Evolutionary conservation across 2,888 invertebrate species (phyloP).

Genomic region (Aromia moschata): DNA sequence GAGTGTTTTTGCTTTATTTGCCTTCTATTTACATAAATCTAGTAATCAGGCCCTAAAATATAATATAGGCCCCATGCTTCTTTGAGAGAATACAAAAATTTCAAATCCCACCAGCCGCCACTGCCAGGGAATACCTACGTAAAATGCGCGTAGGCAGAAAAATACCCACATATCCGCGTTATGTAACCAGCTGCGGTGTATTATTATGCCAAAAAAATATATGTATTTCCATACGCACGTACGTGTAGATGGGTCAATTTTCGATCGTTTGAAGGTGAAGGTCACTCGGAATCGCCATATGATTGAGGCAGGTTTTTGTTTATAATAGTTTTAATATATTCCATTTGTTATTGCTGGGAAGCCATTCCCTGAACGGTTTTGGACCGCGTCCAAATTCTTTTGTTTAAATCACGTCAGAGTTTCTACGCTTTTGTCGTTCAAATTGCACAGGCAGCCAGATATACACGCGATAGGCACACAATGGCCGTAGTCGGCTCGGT

Average conservation of each 20-base stretch:
- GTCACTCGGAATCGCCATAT: slow-evolving; percentile 15
- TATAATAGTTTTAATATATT: slow-evolving; percentile 11
- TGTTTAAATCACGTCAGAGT: background rate
- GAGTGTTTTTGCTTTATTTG: no score
- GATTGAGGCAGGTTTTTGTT: slow-evolving; percentile 25
- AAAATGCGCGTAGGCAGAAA: background rate
- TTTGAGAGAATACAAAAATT: no score
- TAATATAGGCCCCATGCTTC: no score
- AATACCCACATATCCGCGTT: slow-evolving; percentile 1
- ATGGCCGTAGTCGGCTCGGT: no score
- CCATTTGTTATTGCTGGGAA: background rate
- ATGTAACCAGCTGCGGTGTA: background rate
- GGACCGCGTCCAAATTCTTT: background rate
- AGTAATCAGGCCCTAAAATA: no score
- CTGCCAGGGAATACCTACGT: background rate
- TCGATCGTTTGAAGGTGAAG: slow-evolving; percentile 33
- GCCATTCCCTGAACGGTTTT: background rate
- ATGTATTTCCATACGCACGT: slow-evolving; percentile 14
- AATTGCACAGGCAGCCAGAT: background rate
- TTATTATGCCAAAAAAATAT: slow-evolving; percentile 17
- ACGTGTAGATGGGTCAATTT: slow-evolving; percentile 25
- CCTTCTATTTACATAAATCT: no score
- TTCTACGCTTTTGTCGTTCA: background rate
- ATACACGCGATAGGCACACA: background rate
- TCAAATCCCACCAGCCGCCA: no score